Evolutionary conservation across 1,140 invertebrate genomes (phyloP).

Genomic region (Drosophila sproati): DNA sequence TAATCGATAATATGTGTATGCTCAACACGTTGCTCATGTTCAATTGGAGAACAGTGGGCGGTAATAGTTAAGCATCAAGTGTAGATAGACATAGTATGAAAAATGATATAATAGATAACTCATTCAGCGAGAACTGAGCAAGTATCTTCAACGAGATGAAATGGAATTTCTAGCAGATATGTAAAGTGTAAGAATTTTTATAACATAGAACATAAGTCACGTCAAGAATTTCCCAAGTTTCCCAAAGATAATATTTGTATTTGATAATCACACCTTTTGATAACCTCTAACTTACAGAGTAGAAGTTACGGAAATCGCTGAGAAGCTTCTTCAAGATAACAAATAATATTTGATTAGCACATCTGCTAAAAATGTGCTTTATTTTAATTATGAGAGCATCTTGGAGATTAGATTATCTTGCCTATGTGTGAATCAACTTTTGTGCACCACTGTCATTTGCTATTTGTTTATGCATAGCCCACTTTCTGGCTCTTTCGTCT

Average conservation of each 20-base stretch:
- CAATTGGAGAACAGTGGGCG: slow-evolving; percentile 43
- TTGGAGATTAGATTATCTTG: background rate
- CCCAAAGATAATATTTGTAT: background rate
- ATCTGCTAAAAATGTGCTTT: background rate
- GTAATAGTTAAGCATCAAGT: slow-evolving; percentile 20
- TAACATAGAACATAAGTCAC: no score
- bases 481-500: slow-evolving; percentile 39
- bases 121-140: background rate
- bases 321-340: background rate
- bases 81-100: background rate
- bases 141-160: background rate
- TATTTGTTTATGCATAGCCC: slow-evolving; percentile 45
- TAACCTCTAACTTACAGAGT: background rate
- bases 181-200: no score
- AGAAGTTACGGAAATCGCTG: no score
- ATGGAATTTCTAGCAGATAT: no score
- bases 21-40: slow-evolving; percentile 63
- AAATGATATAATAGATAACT: background rate
- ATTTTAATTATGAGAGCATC: background rate
- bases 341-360: background rate
- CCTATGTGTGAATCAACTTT: slow-evolving; percentile 12
- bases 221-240: no score
- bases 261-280: background rate
- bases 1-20: slow-evolving; percentile 72
- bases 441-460: slow-evolving; percentile 44